phyloP scores from a whole-genome alignment of 2,113 vertebrate species.

The Brachypodius melanocephalos region DNA sequence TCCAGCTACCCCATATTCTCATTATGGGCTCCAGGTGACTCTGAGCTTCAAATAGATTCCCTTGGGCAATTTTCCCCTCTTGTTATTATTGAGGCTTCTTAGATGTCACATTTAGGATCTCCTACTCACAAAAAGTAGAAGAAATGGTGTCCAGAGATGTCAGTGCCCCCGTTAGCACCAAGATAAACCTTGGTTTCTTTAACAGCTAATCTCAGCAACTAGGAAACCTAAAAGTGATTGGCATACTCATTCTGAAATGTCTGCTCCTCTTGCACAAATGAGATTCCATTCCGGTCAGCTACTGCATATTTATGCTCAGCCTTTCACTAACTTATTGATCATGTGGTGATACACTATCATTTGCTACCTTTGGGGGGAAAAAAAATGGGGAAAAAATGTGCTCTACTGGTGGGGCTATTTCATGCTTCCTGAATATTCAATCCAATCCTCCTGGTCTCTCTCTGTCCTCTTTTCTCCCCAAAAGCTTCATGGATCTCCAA shows the following conservation, averaged over 20 bases:
- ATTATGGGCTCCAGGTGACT: background rate
- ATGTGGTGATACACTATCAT: background rate
- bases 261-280: slow-evolving; percentile 40
- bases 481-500: slow-evolving; percentile 37
- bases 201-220: background rate
- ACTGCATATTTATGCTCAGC: slow-evolving; percentile 58
- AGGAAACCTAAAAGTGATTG: slow-evolving; percentile 35
- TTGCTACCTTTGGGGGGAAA: slow-evolving; percentile 1
- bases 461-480: slow-evolving; percentile 55
- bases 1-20: background rate
- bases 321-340: slow-evolving; percentile 35
- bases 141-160: background rate
- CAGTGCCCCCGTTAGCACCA: background rate
- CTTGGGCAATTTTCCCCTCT: background rate
- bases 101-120: background rate
- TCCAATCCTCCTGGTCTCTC: slow-evolving; percentile 66
- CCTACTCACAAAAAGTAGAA: background rate
- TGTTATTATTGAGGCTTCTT: background rate
- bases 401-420: slow-evolving; percentile 29
- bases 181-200: background rate
- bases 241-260: slow-evolving; percentile 5
- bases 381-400: background rate
- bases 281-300: slow-evolving; percentile 71
- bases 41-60: background rate
- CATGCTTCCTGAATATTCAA: slow-evolving; percentile 32